phyloP scores from a whole-genome alignment of 2,113 vertebrate species.

The Geothlypis trichas region DNA sequence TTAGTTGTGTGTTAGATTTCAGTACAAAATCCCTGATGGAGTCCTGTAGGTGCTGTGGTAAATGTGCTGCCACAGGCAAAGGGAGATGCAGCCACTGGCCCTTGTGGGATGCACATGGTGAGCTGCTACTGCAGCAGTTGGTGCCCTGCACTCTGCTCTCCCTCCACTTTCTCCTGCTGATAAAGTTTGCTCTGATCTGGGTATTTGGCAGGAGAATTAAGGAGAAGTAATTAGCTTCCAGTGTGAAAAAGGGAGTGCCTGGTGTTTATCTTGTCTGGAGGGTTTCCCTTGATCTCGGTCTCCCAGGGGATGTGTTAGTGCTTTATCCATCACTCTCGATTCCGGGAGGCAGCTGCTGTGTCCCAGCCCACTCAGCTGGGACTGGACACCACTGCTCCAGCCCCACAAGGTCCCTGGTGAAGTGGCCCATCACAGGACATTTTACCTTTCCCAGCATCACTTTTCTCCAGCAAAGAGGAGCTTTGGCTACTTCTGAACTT shows the following conservation, averaged over 20 bases:
- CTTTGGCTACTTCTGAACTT: not conserved
- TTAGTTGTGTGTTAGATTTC: not conserved
- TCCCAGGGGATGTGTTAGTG: not conserved
- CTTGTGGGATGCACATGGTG: not conserved
- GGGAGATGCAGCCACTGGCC: not conserved
- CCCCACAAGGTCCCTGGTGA: not conserved
- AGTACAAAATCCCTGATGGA: fast-evolving
- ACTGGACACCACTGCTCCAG: not conserved
- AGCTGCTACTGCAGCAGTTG: not conserved
- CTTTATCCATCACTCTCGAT: not conserved
- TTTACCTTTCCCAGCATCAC: not conserved
- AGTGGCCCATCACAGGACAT: not conserved
- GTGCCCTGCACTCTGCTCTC: not conserved
- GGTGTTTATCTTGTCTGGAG: conserved; percentile 44
- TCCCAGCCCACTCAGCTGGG: not conserved
- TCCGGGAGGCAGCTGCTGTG: not conserved
- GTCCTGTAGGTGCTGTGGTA: not conserved
- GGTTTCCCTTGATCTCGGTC: conserved; percentile 5
- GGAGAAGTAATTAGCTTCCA: conserved; percentile 24
- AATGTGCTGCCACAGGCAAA: not conserved
- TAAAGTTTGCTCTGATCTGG: conserved; percentile 24
- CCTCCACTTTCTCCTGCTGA: conserved; percentile 32
- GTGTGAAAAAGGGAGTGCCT: conserved; percentile 27
- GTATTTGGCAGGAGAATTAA: conserved; percentile 50
- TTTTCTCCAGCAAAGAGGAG: not conserved